A percentile compares a stretch with the other conserved stretches of the same genome.
These are phyloP conservation scores for Perizoma affinitatum DNA, from an alignment of 2,888 invertebrate genomes.

Conservation along the genomic window DNA sequence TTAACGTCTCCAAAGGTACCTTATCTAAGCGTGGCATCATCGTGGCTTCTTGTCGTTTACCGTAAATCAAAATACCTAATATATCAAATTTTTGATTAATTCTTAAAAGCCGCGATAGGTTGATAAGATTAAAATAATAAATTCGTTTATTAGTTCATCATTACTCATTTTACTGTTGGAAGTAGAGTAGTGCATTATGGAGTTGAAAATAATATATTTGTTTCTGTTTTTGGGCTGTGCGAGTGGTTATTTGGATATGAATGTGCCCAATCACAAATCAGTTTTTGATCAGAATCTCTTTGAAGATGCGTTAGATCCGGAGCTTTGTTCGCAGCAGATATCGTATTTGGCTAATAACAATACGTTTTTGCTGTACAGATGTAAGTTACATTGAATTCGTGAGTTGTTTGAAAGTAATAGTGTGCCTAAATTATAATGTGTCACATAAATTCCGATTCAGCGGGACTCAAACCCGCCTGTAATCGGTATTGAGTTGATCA, in stretches of 20 bases:
- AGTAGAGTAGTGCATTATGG: slow-evolving; percentile 21
- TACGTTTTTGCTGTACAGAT: slow-evolving; percentile 46
- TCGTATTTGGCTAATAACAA: slow-evolving; percentile 48
- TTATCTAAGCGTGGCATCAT: too few relatives aligned
- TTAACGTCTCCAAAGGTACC: too few relatives aligned
- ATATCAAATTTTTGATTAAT: too few relatives aligned
- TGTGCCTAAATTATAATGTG: too few relatives aligned
- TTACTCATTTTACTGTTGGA: slow-evolving; percentile 1
- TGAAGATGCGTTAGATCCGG: slow-evolving; percentile 57
- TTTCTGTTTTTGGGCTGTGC: slow-evolving; percentile 24
- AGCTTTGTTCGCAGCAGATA: slow-evolving; percentile 62
- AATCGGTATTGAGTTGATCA: too few relatives aligned
- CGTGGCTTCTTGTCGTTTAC: too few relatives aligned
- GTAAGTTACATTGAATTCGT: slow-evolving; percentile 54
- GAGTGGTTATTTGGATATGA: slow-evolving; percentile 39
- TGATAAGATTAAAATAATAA: slow-evolving; percentile 35
- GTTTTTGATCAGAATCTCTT: slow-evolving; percentile 60
- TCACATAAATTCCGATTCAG: too few relatives aligned
- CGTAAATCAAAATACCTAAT: too few relatives aligned
- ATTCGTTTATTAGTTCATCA: slow-evolving; percentile 15
- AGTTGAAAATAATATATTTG: slow-evolving; percentile 18
- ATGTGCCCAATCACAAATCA: slow-evolving; percentile 43
- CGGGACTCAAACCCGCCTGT: too few relatives aligned
- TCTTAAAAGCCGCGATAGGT: slow-evolving; percentile 1
- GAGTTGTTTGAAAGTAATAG: neutral